Base-by-base conservation (phyloP, 2,888 invertebrate genomes). In the Ditula angustiorana region DNA sequence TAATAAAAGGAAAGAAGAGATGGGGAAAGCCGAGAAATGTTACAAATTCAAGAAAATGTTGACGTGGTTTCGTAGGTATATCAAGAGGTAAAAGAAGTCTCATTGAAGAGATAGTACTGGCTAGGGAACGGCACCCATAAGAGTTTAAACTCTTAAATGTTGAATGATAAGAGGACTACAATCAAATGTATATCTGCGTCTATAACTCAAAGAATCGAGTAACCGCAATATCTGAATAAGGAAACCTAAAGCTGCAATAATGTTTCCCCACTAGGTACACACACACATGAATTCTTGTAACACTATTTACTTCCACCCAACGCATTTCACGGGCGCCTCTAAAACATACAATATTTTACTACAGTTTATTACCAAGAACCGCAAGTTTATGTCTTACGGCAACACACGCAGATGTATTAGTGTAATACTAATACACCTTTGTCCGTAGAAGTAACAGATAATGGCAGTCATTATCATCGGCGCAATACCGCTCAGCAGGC, bases 381-480 rank as follows among this genome's bases (percentile, higher is more conserved):
- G 35, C 52, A 49, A 21, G n/a, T 44, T 44, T 26, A 47, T 35
- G 55, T 19, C n/a, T 49, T 28, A 41, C 49, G 26, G 59, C 59
- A 50, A 41, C 37, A 35, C 33, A 26, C 23, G 35, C 53, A 23
- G 53, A 53, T 53, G 53, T 53, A 26, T 56, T 56, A 44, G 52
- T 53, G 49, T 33, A 60, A 47, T 46, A 46, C 35, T 33, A 60
- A 47, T 46, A 46, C 35, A 59, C 46, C 52, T 59, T 59, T 64
- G 66, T 61, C 49, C 13, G 55, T 26, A 56, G 56, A 60, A 50
- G 60, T 65, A 60, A 59, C 61, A 52, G 56, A 56, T 74, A 73
- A 72, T 74, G 69, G 69, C 69, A 66, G 60, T 67, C 68, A 70
- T 71, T 72, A 72, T 67, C 67, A 57, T 41, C 63, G 49, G 66